Conservation (phyloP, 2,888 invertebrate species). For the Papilio protenor region DNA sequence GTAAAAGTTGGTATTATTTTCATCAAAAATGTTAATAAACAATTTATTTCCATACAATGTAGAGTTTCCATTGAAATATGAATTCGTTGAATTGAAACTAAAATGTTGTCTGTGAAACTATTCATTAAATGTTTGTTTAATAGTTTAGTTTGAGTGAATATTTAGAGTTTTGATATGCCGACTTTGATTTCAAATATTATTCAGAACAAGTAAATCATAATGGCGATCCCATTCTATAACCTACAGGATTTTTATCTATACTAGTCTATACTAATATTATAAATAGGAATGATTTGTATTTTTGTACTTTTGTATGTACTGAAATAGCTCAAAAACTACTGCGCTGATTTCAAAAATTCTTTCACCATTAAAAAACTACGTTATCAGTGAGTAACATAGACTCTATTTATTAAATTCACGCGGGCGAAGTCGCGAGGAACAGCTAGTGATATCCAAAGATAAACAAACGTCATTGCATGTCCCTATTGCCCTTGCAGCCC, state of each 20-base stretch:
- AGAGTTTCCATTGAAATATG: neutral
- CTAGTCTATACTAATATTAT: neutral
- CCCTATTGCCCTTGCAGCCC: neutral
- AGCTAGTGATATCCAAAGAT: neutral
- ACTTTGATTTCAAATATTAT: neutral
- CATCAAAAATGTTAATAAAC: neutral
- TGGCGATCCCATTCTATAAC: neutral
- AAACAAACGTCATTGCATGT: neutral
- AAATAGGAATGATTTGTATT: too few species aligned
- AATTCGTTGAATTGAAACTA: neutral
- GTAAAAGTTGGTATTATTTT: neutral
- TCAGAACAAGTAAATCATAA: neutral
- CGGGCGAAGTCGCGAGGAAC: too few species aligned
- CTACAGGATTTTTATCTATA: neutral
- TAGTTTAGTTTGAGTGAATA: neutral
- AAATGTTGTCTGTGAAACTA: neutral
- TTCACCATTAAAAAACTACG: too few species aligned
- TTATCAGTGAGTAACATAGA: too few species aligned
- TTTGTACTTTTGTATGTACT: too few species aligned
- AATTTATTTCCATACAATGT: neutral
- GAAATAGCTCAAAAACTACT: too few species aligned
- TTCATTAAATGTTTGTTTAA: constrained; percentile 3
- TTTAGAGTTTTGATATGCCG: neutral
- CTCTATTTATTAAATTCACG: too few species aligned
- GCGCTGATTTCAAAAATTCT: too few species aligned